Conservation (phyloP, 2,797 vertebrate genomes). For the Aeoliscus strigatus region DNA sequence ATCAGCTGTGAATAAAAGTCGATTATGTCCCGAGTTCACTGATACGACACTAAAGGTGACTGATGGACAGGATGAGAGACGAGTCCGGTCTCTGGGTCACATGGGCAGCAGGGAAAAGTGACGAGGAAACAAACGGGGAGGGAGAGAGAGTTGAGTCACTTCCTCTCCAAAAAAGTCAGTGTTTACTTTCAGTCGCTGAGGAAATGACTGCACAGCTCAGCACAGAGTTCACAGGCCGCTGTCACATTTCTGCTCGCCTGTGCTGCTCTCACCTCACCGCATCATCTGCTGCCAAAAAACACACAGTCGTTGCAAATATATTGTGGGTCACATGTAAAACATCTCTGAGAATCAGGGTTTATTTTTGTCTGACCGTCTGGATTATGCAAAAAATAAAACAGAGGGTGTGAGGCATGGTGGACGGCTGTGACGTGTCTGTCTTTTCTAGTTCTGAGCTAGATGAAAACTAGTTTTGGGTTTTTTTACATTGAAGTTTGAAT, state of each 20-base stretch:
- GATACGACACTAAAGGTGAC: too few species aligned
- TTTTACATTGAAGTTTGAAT: too few species aligned
- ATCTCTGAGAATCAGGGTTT: constrained; percentile 23
- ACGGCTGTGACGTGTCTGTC: too few species aligned
- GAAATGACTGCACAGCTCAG: constrained; percentile 71
- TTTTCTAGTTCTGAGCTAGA: too few species aligned
- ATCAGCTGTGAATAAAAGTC: too few species aligned
- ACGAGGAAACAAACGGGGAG: constrained; percentile 38
- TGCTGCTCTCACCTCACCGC: constrained; percentile 30
- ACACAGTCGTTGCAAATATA: constrained; percentile 38
- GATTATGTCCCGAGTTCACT: too few species aligned
- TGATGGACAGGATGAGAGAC: constrained; percentile 1
- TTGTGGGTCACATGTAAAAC: constrained; percentile 15
- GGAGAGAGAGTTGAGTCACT: constrained; percentile 63
- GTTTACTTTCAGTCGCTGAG: constrained; percentile 74
- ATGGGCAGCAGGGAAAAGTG: constrained; percentile 11
- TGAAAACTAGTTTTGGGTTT: too few species aligned
- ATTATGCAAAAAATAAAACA: background rate
- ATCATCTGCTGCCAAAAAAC: constrained; percentile 45
- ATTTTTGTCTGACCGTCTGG: background rate
- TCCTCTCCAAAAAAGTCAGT: constrained; percentile 69
- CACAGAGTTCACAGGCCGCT: constrained; percentile 63
- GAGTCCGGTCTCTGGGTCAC: constrained; percentile 21
- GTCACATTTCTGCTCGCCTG: constrained; percentile 63
- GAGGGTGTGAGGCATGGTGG: too few species aligned